Base-by-base conservation (phyloP, 2,888 invertebrate genomes). In the Coleophora deauratella region DNA sequence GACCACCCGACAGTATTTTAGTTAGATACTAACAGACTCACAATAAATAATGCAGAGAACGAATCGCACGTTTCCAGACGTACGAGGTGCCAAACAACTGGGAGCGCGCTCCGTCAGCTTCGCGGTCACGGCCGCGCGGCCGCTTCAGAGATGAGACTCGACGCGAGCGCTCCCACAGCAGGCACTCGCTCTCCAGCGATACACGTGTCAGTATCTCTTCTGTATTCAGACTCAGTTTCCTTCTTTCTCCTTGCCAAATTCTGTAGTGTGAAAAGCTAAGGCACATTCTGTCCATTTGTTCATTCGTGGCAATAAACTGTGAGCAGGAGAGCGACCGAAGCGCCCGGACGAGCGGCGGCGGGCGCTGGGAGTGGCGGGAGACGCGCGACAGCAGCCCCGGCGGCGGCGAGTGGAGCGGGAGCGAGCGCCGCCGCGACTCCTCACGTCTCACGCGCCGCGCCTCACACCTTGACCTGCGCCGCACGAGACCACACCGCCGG, bases 101-200 rank as follows among this genome's bases (percentile, higher is more conserved):
- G 72, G 80, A 80, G 44, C 67, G 71, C 1, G 67, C 70, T 1
- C 62, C 68, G 35, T 73, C 79, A 4, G 67, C 49, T 33, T 57
- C 67, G 32, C 69, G 72, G 9, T 70, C 79, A 11, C 70, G 81
- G 14, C 63, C 81, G 11, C 71, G 74, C 9, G 72, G 73, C 4
- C 71, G 84, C n/a, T 61, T 72, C 46, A 67, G 74, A 8, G 81
- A 72, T 46, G 79, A 77, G 27, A 57, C 51, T 8, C 85, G 85
- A 21, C 78, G 89, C 46, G 88, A 88, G 52, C 77, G 90, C 47
- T 89, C 90, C n/a, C 85, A 88, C 40, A 91, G 91, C 62, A 73
- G 90, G 43, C 90, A 90, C 51, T 91, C 91, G 1, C 80, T 90
- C 46, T 89, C 89, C 39, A 90, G 90, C 56, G 91, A 91, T 60